Conservation (phyloP, 30 jellyfish, hydroid and myxozoan species). For the Aurelia sp. region DNA sequence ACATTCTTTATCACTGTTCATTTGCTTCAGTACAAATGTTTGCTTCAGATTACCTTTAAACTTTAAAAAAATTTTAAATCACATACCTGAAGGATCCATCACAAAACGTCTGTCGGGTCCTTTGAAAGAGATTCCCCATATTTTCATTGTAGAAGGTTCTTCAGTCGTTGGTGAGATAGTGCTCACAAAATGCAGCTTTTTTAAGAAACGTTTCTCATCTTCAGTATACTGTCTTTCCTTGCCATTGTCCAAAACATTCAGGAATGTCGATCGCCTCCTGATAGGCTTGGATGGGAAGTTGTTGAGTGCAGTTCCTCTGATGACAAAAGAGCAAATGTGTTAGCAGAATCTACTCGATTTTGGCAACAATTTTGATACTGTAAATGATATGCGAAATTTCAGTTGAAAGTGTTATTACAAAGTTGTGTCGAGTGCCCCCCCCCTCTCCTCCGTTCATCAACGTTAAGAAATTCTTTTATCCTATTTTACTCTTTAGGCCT, state of each 20-base stretch:
- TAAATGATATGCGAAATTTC: too few relatives aligned
- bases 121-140: conserved; percentile 59
- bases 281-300: conserved; percentile 61
- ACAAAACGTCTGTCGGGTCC: conserved; percentile 41
- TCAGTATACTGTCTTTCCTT: conserved; percentile 73
- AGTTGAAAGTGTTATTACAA: too few relatives aligned
- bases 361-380: too few relatives aligned
- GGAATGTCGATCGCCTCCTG: conserved; percentile 63
- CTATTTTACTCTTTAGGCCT: too few relatives aligned
- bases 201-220: conserved; percentile 69
- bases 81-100: conserved; percentile 67
- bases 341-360: too few relatives aligned
- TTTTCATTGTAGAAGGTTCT: conserved; percentile 59
- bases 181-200: conserved; percentile 73
- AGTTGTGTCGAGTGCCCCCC: too few relatives aligned
- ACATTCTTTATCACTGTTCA: too few relatives aligned
- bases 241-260: conserved; percentile 59
- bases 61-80: background rate
- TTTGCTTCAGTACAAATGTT: too few relatives aligned
- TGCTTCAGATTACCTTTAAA: too few relatives aligned
- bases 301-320: conserved; percentile 25
- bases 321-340: background rate
- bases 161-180: conserved; percentile 59
- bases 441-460: too few relatives aligned
- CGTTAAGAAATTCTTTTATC: too few relatives aligned